Evolutionary conservation across 1,140 invertebrate genomes (phyloP), one percentile per base, ranked within the genome.

Genomic region (Globodera rostochiensis): DNA sequence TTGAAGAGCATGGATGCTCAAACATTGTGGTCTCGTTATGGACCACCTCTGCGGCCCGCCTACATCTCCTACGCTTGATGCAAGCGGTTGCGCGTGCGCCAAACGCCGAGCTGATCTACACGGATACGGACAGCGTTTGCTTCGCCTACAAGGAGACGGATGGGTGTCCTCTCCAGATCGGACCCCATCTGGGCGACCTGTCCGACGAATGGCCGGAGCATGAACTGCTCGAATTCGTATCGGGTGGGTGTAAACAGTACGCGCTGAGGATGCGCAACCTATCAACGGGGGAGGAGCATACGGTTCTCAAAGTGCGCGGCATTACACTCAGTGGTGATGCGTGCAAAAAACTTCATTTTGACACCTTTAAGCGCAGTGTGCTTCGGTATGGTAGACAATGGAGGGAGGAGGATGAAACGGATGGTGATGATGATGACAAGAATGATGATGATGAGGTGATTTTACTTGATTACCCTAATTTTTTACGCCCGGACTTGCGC

Each of bases 1-100:
- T 74, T 57, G 73, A 74, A 36, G 73, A 74, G 36, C 73, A 74
- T 46, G 47, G 21, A 15, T 50, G 47, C 21, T 74, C 73, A 19
- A 74, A 74, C 25, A 74, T 74, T 50, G 57, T 60, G 13, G 2
- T 60, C 5, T 60, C 57, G 9, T 19, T 60, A 15, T 60, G 57
- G 57, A 60, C 57, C 1, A 60, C 57, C 11, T 60, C 57, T 11
- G 57, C 57, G 5, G 57, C 57, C 57, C 57, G 57, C 2, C 11
- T 60, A 11, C 57, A 60, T 0, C 57, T 60, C 57, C 57, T 60
- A 5, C 11, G 57, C 5, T 15, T 60, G 5, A 60, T 60, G 57
- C 57, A 73, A n/a, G 5, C 6, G 13, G 45, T 73, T 1, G n/a
- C 25, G n/a, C n/a, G 73, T 36, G 73, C 47, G 3, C 73, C n/a